Conservation (phyloP, 2,888 invertebrate genomes). For the Chymomyza caudatula region DNA sequence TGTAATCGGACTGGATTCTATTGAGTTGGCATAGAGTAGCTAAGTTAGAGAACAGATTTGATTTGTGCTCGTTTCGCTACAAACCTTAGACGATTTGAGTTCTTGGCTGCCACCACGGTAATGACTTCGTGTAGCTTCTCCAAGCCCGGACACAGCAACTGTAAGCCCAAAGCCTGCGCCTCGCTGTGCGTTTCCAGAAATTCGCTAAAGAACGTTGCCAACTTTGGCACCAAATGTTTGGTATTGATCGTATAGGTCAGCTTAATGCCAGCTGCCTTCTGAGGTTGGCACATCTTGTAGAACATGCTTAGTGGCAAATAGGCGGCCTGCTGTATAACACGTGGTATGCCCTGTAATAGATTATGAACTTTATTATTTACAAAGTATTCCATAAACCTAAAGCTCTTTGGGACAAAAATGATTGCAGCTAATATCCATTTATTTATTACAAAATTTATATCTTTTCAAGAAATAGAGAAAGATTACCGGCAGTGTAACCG, state of each 20-base stretch:
- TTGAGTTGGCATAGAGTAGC: not conserved
- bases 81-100: slow-evolving; percentile 76
- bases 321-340: slow-evolving; percentile 68
- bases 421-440: not conserved
- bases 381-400: not conserved
- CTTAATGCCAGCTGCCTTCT: slow-evolving; percentile 76
- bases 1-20: slow-evolving; percentile 76
- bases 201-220: slow-evolving; percentile 72
- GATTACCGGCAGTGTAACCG: too few relatives aligned
- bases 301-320: slow-evolving; percentile 74
- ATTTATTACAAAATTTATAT: too few relatives aligned
- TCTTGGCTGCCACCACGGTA: slow-evolving; percentile 77
- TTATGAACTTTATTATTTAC: not conserved
- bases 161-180: slow-evolving; percentile 72
- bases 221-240: slow-evolving; percentile 60
- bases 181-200: slow-evolving; percentile 67
- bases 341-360: slow-evolving; percentile 68
- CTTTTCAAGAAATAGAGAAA: too few relatives aligned
- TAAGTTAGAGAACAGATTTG: too few relatives aligned
- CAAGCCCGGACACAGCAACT: slow-evolving; percentile 62
- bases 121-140: slow-evolving; percentile 68
- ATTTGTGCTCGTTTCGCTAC: not conserved
- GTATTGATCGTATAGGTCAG: slow-evolving; percentile 72
- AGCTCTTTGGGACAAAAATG: slow-evolving; percentile 4
- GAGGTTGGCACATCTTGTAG: slow-evolving; percentile 66